These are phyloP conservation scores for Sakesphorus luctuosus DNA, from an alignment of 2,113 vertebrate species.

Conservation along the genomic window DNA sequence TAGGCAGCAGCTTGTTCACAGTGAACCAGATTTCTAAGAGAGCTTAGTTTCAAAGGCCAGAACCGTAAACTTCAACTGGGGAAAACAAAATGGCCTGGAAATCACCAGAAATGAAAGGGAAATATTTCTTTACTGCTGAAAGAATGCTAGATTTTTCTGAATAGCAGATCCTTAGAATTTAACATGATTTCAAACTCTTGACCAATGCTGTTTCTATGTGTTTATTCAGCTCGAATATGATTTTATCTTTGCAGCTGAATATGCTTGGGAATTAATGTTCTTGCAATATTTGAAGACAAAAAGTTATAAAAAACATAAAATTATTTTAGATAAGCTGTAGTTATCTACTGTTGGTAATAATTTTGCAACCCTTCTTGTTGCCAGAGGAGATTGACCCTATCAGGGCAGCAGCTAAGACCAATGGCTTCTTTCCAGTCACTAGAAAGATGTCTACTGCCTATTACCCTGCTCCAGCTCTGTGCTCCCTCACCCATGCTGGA, in stretches of 20 bases:
- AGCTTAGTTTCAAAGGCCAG: not conserved
- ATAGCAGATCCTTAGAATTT: not conserved
- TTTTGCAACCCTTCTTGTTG: not conserved
- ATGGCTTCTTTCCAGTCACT: not conserved
- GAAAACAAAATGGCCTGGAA: not conserved
- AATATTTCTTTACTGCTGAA: not conserved
- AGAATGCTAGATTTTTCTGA: not conserved
- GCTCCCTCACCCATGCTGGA: rapidly evolving
- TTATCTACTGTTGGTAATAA: not conserved
- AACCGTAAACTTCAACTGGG: not conserved
- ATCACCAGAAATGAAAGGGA: not conserved
- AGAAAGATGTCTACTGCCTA: not conserved
- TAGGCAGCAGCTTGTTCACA: not conserved
- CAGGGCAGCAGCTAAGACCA: rapidly evolving
- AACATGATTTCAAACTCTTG: not conserved
- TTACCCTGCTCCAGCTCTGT: not conserved
- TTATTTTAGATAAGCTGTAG: not conserved
- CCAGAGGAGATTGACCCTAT: not conserved
- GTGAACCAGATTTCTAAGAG: not conserved
- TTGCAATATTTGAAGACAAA: not conserved
- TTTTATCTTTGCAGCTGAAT: not conserved
- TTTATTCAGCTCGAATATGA: not conserved
- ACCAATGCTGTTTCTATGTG: rapidly evolving
- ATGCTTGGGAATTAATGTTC: not conserved
- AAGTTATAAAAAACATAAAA: not conserved